Base-by-base conservation (phyloP, 2,888 invertebrate species). In the Yponomeuta sedellus region DNA sequence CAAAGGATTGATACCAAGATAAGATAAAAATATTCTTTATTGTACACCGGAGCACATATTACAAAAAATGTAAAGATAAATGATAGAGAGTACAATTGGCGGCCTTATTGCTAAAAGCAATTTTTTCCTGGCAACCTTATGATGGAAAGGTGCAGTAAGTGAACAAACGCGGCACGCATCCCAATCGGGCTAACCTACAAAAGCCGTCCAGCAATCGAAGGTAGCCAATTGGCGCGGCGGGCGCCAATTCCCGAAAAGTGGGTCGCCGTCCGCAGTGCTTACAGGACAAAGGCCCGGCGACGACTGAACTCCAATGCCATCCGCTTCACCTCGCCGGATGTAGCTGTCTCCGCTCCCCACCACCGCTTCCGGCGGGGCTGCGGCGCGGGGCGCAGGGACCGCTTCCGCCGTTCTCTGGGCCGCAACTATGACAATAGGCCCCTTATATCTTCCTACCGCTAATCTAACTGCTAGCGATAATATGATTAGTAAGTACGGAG, bases 311-410 rank as follows among this genome's bases (percentile, higher is more conserved):
- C 65, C 20, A 71, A 75, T 73, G 70, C 74, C 75, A 77, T 66
- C 72, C 72, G 77, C 76, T 80, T 81, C 83, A 83, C 86, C 84
- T 85, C 78, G 69, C 84, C 87, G 88, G 88, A 88, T 76, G 82
- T 78, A 77, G 78, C 83, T 84, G 89, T 88, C 88, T 88, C 88
- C 85, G 87, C 79, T 81, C 82, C 79, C 81, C 82, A 82, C 89
- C 87, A 80, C 86, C 81, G 82, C 81, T 84, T 88, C 88, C 88
- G 81, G 70, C 74, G 61, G 40, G 59, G 64, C 44, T 52, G 67
- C 58, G 69, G 72, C 70, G 72, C 72, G 70, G 70, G 70, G 71
- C 67, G 72, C 74, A 71, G 73, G 70, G 72, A 69, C 73, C 63
- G 66, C 67, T 70, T 71, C 71, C 70, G 71, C 56, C 66, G 67